These are phyloP conservation scores for Heteropelma amictum DNA, from an alignment of 2,888 invertebrate genomes.

Conservation along the genomic window DNA sequence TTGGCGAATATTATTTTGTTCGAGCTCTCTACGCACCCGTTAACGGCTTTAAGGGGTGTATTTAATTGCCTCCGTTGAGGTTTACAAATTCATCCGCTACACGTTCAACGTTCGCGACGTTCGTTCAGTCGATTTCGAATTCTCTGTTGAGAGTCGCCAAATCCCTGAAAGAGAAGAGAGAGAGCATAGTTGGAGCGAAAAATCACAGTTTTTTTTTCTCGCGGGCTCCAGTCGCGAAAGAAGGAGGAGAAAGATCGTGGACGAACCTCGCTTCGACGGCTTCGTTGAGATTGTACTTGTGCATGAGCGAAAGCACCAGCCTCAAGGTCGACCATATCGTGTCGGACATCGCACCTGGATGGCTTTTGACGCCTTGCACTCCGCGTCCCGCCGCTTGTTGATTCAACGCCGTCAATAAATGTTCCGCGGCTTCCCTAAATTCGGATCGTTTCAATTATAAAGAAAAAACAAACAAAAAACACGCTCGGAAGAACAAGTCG, in stretches of 20 bases:
- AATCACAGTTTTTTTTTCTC: slow-evolving; percentile 1
- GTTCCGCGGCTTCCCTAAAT: slow-evolving; percentile 97
- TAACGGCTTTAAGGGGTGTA: no score
- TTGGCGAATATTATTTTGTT: no score
- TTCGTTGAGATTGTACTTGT: slow-evolving; percentile 80
- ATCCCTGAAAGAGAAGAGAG: slow-evolving; percentile 69
- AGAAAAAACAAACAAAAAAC: neutral
- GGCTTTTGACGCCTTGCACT: slow-evolving; percentile 74
- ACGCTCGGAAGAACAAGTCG: no score
- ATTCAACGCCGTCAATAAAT: slow-evolving; percentile 94
- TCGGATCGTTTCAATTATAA: slow-evolving; percentile 15
- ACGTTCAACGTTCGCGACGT: neutral
- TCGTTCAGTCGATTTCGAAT: slow-evolving; percentile 71
- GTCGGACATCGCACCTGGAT: slow-evolving; percentile 87
- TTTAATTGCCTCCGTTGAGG: no score
- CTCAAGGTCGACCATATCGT: slow-evolving; percentile 96
- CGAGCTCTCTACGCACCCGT: slow-evolving; percentile 4
- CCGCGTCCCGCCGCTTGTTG: slow-evolving; percentile 90
- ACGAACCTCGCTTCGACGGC: slow-evolving; percentile 79
- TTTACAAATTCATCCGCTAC: no score
- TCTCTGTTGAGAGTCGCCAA: slow-evolving; percentile 76
- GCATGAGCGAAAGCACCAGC: slow-evolving; percentile 91
- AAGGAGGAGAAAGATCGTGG: slow-evolving; percentile 18
- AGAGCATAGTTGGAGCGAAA: no score
- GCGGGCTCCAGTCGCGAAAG: neutral